Percentiles rank a stretch among this genome's conserved stretches.
These are phyloP conservation scores for Tipula helvola DNA, from an alignment of 2,888 invertebrate species.

Conservation along the genomic window DNA sequence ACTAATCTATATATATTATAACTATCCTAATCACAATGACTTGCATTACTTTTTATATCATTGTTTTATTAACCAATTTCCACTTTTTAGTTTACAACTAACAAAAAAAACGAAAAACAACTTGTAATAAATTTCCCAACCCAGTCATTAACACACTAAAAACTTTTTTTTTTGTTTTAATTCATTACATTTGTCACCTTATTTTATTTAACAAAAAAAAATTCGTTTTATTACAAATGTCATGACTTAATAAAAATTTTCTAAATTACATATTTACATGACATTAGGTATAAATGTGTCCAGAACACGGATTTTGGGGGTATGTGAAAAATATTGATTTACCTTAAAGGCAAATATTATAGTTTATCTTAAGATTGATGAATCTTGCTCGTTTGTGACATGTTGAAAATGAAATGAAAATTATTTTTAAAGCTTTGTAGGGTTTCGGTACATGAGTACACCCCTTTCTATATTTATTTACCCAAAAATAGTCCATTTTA, in stretches of 20 bases:
- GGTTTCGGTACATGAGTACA: background rate
- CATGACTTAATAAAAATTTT: conserved; percentile 4
- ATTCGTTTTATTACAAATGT: background rate
- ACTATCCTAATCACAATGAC: background rate
- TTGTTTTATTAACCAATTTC: background rate
- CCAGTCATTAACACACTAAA: background rate
- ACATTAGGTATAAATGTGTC: background rate
- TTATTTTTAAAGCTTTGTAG: background rate
- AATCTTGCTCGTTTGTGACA: background rate
- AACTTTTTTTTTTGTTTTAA: background rate
- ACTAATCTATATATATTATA: no score
- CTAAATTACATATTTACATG: background rate
- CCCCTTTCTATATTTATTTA: background rate
- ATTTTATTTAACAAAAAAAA: background rate
- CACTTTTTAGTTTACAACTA: background rate
- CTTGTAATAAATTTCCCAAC: background rate
- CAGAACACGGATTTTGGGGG: background rate
- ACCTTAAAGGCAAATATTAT: background rate
- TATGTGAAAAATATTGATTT: background rate
- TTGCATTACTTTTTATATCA: background rate
- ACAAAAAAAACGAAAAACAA: background rate
- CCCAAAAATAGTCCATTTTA: background rate
- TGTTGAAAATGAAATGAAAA: background rate
- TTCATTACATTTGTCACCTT: conserved; percentile 4
- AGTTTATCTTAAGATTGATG: background rate